Evolutionary conservation across 2,888 invertebrate genomes (phyloP).

Genomic region (Acanthoscelides obtectus): DNA sequence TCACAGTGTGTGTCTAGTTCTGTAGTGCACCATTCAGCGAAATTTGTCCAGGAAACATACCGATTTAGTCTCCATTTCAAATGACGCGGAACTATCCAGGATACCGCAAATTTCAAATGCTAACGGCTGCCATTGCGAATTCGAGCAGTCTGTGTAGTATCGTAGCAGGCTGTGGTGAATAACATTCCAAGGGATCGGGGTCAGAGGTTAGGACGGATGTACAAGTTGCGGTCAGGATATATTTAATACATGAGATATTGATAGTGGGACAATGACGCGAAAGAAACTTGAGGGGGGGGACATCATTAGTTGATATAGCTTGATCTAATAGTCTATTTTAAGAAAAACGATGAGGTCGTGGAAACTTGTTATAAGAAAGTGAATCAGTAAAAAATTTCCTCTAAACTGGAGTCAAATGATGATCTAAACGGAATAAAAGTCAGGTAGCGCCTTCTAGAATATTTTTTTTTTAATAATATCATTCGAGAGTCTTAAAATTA

Average conservation of each 20-base stretch:
- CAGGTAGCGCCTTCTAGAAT: too few relatives aligned
- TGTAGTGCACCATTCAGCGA: neutral
- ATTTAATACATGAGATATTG: neutral
- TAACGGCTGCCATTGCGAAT: neutral
- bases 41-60: neutral
- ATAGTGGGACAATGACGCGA: neutral
- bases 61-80: neutral
- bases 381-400: too few relatives aligned
- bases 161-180: constrained; percentile 17
- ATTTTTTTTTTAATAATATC: too few relatives aligned
- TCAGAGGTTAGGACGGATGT: constrained; percentile 24
- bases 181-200: constrained; percentile 23
- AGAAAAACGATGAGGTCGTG: too few relatives aligned
- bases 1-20: too few relatives aligned
- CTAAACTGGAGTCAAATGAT: too few relatives aligned
- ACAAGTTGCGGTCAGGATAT: constrained; percentile 37
- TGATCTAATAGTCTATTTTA: too few relatives aligned
- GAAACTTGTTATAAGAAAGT: too few relatives aligned
- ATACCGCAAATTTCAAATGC: neutral
- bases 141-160: neutral
- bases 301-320: too few relatives aligned
- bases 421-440: too few relatives aligned
- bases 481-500: too few relatives aligned
- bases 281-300: too few relatives aligned
- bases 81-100: neutral